Percentiles rank a stretch among this genome's conserved stretches.
Evolutionary conservation across 2,888 invertebrate genomes (phyloP).

Genomic region (Nebria brevicollis): DNA sequence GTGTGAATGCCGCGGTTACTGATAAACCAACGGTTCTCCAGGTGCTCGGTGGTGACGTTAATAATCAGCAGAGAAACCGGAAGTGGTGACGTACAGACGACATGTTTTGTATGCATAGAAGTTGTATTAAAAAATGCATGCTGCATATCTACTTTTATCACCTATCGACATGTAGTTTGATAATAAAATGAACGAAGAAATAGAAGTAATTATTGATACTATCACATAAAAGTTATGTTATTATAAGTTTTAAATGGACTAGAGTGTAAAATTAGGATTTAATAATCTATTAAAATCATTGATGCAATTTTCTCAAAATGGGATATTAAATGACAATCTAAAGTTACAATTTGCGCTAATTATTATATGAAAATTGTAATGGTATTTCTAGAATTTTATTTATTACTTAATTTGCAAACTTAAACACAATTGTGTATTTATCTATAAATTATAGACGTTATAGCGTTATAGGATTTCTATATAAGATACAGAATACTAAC

Average conservation of each 20-base stretch:
- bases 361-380: too few relatives aligned
- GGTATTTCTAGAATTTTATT: too few relatives aligned
- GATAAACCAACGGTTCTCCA: constrained; percentile 5
- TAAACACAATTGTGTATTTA: too few relatives aligned
- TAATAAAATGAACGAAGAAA: background rate
- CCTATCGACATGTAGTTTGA: background rate
- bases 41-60: background rate
- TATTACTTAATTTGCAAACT: too few relatives aligned
- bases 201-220: constrained; percentile 5
- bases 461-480: too few relatives aligned
- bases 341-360: too few relatives aligned
- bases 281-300: background rate
- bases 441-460: too few relatives aligned
- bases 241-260: constrained; percentile 3
- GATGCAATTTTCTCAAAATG: too few relatives aligned
- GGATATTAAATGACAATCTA: too few relatives aligned
- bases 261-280: background rate
- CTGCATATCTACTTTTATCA: constrained; percentile 16
- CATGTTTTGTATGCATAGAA: constrained; percentile 11
- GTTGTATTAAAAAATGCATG: constrained; percentile 7
- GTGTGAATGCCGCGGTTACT: background rate
- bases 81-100: constrained; percentile 17
- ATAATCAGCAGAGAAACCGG: constrained; percentile 1
- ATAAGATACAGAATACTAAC: too few relatives aligned
- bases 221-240: background rate